Evolutionary conservation across 2,113 vertebrate species (phyloP).

Genomic region (Eulacestoma nigropectus): DNA sequence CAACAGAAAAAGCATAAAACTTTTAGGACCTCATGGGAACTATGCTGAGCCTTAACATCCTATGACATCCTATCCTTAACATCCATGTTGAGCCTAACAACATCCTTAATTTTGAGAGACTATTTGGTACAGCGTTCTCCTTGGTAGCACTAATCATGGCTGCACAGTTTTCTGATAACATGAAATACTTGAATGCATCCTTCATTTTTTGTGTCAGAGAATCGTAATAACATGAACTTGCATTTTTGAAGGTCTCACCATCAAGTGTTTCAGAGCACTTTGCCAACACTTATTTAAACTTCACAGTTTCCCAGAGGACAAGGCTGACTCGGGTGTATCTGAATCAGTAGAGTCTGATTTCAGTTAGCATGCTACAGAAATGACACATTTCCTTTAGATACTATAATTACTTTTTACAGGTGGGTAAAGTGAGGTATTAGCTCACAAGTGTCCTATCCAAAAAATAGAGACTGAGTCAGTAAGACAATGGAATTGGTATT

Average conservation of each 20-base stretch:
- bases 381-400: not conserved
- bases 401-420: not conserved
- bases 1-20: not conserved
- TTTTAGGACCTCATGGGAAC: not conserved
- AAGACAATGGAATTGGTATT: not conserved
- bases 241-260: not conserved
- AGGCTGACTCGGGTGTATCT: not conserved
- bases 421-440: not conserved
- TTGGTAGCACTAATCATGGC: not conserved
- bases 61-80: too few species aligned
- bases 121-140: not conserved
- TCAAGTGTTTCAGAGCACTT: not conserved
- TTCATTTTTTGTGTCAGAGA: not conserved
- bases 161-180: not conserved
- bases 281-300: not conserved
- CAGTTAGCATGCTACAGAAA: not conserved
- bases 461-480: not conserved
- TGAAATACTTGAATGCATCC: not conserved
- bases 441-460: not conserved
- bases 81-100: too few species aligned
- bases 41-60: not conserved
- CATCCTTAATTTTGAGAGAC: not conserved
- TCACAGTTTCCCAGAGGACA: not conserved
- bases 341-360: too few species aligned
- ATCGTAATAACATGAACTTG: not conserved